Percentiles rank a stretch among this genome's conserved stretches.
phyloP scores from a whole-genome alignment of 53 echinoderm and acorn worm genomes.

The Echinometra lucunter region DNA sequence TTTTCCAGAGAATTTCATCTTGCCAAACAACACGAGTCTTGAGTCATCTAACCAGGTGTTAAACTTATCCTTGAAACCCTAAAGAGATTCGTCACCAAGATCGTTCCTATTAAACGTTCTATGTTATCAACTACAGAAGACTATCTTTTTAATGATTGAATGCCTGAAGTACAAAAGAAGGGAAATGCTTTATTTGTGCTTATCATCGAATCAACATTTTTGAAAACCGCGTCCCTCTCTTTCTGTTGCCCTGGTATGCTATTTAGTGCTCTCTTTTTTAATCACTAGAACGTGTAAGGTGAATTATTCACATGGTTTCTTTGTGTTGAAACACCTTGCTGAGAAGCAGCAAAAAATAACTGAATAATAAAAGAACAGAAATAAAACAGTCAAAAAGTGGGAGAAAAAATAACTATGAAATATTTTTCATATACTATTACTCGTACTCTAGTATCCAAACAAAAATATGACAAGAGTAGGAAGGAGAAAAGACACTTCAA shows the following conservation, averaged over 20 bases:
- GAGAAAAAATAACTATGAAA: too few relatives aligned
- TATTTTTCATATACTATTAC: not conserved
- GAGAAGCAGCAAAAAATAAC: too few relatives aligned
- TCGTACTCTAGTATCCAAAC: not conserved
- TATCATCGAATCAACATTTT: not conserved
- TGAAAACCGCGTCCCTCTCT: not conserved
- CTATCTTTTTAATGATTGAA: not conserved
- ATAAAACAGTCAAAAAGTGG: too few relatives aligned
- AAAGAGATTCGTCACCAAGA: not conserved
- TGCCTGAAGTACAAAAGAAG: not conserved
- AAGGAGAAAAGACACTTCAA: not conserved
- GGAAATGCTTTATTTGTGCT: not conserved
- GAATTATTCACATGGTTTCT: too few relatives aligned
- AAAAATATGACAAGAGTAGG: not conserved
- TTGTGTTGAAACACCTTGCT: too few relatives aligned
- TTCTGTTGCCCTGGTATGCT: not conserved
- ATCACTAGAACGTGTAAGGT: not conserved
- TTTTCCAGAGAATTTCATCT: constrained; percentile 52
- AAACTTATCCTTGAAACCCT: not conserved
- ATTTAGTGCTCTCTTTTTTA: not conserved
- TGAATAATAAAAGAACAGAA: too few relatives aligned
- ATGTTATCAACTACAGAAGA: not conserved
- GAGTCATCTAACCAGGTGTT: constrained; percentile 34
- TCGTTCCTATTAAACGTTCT: not conserved
- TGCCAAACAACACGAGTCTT: constrained; percentile 44